Base-by-base conservation (phyloP, 2,888 invertebrate species). In the Aradus depressus region DNA sequence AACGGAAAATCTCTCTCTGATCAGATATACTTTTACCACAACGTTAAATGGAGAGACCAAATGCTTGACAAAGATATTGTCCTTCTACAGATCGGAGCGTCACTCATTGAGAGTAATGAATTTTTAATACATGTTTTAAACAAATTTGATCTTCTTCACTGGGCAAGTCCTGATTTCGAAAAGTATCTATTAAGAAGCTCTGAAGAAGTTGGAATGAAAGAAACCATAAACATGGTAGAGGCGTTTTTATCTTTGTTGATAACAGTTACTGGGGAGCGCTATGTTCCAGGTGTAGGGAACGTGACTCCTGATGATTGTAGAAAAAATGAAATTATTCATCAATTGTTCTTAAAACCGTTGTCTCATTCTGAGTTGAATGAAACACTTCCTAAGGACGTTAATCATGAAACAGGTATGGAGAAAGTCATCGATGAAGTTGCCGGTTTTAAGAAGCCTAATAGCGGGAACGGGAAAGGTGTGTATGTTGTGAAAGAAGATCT, bases 1-100 rank as follows among this genome's bases (percentile, higher is more conserved):
- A 98, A 98, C 68, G 98, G 98, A 1, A 96, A 92, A 70, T 91
- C 96, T 1, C 72, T 99, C 23, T 75, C 96, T 48, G 96, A 97
- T 72, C 97, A 97, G 68, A 78, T 97, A 0, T 93, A 86, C 69
- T 95, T 93, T 71, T 96, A 96, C 68, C 87, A 91, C 66, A 95
- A 93, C 68, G 92, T 93, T 16, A 86, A 90, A 64, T 95, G 93
- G 64, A 80, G 96, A 52, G 79, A 83, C 1, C 93, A 96, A 72
- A 97, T 96, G 95, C 71, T 90, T 57, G 95, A 97, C 70, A 74
- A 88, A 51, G 96, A 97, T 64, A 80, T 96, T 52, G 79, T 86
- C 2, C 74, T 87, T 62, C 69, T 91, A 51, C 91, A 97, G 76
- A 84, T 90, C 48, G 87, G 85, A 0, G 89, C 89, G 1, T 82